These are phyloP conservation scores for Gymnodraco acuticeps DNA, from an alignment of 2,797 vertebrate species.

Conservation along the genomic window DNA sequence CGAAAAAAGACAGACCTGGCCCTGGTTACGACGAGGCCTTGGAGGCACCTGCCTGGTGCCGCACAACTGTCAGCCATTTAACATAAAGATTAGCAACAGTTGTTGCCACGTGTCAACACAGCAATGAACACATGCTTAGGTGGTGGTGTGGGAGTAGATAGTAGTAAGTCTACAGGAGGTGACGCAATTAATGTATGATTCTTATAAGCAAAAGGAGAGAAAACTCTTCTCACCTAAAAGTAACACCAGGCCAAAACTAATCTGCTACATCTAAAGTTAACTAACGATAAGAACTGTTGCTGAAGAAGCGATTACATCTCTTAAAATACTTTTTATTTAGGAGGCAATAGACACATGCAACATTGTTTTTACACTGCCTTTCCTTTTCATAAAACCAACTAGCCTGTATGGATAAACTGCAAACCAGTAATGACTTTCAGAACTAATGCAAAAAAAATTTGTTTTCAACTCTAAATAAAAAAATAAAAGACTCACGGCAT, in stretches of 20 bases:
- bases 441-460: constrained; percentile 4
- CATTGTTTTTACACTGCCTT: constrained; percentile 1
- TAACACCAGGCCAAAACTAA: constrained; percentile 1
- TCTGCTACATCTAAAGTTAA: background rate
- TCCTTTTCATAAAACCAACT: background rate
- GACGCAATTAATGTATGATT: constrained; percentile 52
- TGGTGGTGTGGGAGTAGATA: constrained; percentile 27
- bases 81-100: constrained; percentile 79
- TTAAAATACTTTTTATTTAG: constrained; percentile 26
- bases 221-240: constrained; percentile 36
- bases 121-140: constrained; percentile 80
- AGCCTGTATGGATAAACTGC: constrained; percentile 3
- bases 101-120: constrained; percentile 76
- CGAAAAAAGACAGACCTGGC: constrained; percentile 10
- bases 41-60: constrained; percentile 43
- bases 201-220: constrained; percentile 26
- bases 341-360: background rate
- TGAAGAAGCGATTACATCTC: background rate
- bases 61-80: constrained; percentile 77
- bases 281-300: background rate
- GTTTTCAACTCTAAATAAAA: constrained; percentile 16
- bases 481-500: background rate
- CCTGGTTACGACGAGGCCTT: constrained; percentile 12
- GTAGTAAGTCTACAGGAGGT: constrained; percentile 26
- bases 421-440: background rate